Conservation (phyloP, 2,113 vertebrate genomes). For the Ophthalmolycus amberensis region DNA sequence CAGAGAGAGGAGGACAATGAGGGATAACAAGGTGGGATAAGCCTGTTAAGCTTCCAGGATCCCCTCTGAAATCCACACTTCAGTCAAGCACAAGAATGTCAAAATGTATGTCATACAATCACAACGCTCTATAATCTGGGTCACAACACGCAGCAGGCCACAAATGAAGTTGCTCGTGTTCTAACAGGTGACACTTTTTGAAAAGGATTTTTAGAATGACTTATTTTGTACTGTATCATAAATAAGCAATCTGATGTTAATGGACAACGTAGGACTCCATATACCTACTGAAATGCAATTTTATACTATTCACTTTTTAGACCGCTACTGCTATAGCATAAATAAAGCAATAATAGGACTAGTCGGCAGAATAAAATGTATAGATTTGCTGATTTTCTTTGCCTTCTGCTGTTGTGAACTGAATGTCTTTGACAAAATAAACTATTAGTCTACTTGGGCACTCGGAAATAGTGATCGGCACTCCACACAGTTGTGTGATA, state of each 20-base stretch:
- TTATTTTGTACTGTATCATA: neutral
- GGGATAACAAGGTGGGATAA: constrained; percentile 73
- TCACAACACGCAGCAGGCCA: constrained; percentile 36
- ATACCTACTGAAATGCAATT: neutral
- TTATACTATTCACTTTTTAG: neutral
- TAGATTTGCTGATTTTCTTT: neutral
- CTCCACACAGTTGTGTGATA: neutral
- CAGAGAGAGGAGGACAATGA: constrained; percentile 40
- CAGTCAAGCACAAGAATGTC: constrained; percentile 59
- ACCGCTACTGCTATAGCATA: neutral
- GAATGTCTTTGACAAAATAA: neutral
- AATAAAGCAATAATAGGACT: neutral
- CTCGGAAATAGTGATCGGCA: neutral
- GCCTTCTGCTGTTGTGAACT: neutral
- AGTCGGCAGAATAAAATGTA: neutral
- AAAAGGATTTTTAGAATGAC: neutral
- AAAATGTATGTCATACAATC: constrained; percentile 59
- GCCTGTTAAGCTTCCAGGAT: constrained; percentile 65
- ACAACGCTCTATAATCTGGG: constrained; percentile 47
- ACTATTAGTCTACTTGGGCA: neutral
- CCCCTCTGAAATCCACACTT: constrained; percentile 53
- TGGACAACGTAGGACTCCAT: neutral
- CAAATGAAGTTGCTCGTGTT: neutral
- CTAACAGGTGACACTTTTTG: neutral
- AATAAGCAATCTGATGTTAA: neutral